Evolutionary conservation across 2,113 vertebrate genomes (phyloP).

Genomic region (Eurystomus gularis): DNA sequence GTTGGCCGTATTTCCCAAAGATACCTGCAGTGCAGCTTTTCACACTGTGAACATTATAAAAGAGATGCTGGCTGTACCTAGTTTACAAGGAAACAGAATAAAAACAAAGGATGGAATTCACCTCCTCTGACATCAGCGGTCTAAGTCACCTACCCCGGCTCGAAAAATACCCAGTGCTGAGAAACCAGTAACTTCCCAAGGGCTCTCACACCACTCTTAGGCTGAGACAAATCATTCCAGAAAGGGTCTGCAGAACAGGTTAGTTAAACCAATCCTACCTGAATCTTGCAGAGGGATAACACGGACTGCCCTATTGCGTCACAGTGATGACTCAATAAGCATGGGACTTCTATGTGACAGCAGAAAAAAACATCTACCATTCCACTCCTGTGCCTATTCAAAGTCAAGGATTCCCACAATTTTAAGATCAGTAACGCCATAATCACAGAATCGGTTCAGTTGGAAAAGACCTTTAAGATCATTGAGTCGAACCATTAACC

Average conservation of each 20-base stretch:
- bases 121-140: neutral
- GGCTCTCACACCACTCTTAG: neutral
- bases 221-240: neutral
- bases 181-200: neutral
- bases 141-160: neutral
- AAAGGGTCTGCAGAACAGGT: neutral
- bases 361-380: neutral
- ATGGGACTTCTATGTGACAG: neutral
- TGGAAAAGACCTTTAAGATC: too few relatives aligned
- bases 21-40: neutral
- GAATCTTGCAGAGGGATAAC: neutral
- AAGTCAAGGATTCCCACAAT: neutral
- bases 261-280: neutral
- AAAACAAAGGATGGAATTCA: neutral
- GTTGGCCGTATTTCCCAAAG: neutral
- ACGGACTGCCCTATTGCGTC: neutral
- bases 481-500: too few relatives aligned
- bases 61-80: too few relatives aligned
- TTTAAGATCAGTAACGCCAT: neutral
- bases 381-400: neutral
- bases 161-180: neutral
- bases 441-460: neutral
- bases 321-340: neutral
- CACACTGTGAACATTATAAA: rapidly evolving
- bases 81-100: neutral